Evolutionary conservation across 2,888 invertebrate genomes (phyloP).

Genomic region (Acronicta leporina): DNA sequence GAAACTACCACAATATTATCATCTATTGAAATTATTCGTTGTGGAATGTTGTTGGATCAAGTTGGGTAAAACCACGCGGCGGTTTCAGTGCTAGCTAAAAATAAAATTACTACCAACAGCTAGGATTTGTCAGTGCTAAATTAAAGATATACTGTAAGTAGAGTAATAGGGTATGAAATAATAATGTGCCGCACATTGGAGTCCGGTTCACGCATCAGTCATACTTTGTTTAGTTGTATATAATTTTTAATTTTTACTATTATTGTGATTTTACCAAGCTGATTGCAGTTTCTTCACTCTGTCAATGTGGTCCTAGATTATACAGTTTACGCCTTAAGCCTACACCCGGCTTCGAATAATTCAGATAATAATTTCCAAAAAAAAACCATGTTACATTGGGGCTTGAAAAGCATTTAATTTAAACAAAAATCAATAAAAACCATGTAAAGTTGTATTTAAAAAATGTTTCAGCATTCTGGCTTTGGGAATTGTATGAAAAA

Average conservation of each 20-base stretch:
- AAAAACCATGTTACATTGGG: constrained; percentile 21
- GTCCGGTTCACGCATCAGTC: constrained; percentile 65
- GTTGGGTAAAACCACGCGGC: constrained; percentile 1
- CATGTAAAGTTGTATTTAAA: constrained; percentile 14
- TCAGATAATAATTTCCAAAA: constrained; percentile 35
- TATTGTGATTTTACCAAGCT: constrained; percentile 62
- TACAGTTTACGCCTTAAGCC: constrained; percentile 31
- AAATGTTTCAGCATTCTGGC: constrained; percentile 22
- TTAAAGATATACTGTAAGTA: constrained; percentile 66
- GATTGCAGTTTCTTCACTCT: constrained; percentile 50
- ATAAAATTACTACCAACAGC: constrained; percentile 25
- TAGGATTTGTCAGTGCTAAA: constrained; percentile 52
- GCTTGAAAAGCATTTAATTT: constrained; percentile 39
- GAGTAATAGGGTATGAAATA: constrained; percentile 69
- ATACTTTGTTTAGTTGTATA: constrained; percentile 67
- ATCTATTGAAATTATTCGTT: constrained; percentile 10
- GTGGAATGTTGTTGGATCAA: neutral
- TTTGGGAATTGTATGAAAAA: constrained; percentile 40
- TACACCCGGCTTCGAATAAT: constrained; percentile 37
- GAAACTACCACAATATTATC: neutral
- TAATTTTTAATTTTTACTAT: constrained; percentile 64
- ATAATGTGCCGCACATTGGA: constrained; percentile 61
- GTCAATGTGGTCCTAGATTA: constrained; percentile 34
- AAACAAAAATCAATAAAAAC: constrained; percentile 19
- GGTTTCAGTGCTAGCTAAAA: constrained; percentile 22